Base-by-base conservation (phyloP, 2,888 invertebrate species). In the Aplocera efformata region DNA sequence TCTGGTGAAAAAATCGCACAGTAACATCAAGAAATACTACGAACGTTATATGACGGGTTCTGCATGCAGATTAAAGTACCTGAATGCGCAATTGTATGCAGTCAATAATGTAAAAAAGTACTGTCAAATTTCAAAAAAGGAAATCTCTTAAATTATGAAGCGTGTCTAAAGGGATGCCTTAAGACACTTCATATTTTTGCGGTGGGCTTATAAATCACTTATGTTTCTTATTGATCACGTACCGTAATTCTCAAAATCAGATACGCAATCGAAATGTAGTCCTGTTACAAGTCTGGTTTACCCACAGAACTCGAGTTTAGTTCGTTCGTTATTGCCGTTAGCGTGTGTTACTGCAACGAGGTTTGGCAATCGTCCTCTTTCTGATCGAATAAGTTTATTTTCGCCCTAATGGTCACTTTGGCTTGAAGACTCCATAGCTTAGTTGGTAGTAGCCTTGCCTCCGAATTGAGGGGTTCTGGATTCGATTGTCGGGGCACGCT, bases 351-450 rank as follows among this genome's bases (percentile, higher is more conserved):
- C 33, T 47, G 42, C 38, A 43, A 13, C 34, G 30, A 36, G 22
- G 29, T 43, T 50, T 64, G 66, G 62, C 63, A 61, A 55, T 57
- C 56, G 57, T 54, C 53, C 56, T 42, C 52, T 53, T 53, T 52
- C 39, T 49, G 42, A 55, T 51, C 51, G 60, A 50, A 48, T 46
- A 40, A 47, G 54, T 67, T 67, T 67, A 65, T 62, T 64, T 60
- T 60, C 46, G 56, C 58, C 47, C 56, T 55, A 54, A 54, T 46
- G 51, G 34, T 46, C 50, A 44, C 50, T 55, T 54, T 50, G 44
- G 46, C 44, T 40, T 21, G 43, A 49, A n/a, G n/a, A n/a, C n/a
- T n/a, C n/a, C n/a, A n/a, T n/a, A n/a, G n/a, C n/a, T n/a, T n/a
- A n/a, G n/a, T n/a, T n/a, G n/a, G n/a, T n/a, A n/a, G n/a, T n/a